Percentiles rank a stretch among this genome's conserved stretches.
These are phyloP conservation scores for Callosobruchus maculatus DNA, from an alignment of 2,888 invertebrate species.

Conservation along the genomic window DNA sequence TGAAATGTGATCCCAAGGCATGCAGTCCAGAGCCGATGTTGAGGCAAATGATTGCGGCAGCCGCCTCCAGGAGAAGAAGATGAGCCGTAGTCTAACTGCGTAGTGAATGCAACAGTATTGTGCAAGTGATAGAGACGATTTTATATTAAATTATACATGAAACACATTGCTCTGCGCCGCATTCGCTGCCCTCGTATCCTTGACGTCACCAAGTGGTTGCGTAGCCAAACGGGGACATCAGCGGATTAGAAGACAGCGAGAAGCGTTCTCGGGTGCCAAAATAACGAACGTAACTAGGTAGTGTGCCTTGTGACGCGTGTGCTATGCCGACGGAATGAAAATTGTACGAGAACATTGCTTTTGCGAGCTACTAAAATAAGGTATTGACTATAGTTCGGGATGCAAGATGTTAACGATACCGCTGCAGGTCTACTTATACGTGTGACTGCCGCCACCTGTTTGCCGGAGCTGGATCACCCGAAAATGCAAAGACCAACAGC, in stretches of 20 bases:
- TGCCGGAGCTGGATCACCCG: too few species aligned
- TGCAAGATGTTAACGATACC: too few species aligned
- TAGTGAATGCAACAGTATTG: slow-evolving; percentile 42
- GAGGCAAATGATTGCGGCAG: slow-evolving; percentile 84
- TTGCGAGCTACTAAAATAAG: slow-evolving; percentile 12
- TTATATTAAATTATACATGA: slow-evolving; percentile 38
- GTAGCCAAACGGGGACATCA: not conserved
- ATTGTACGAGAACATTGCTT: not conserved
- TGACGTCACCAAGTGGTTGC: not conserved
- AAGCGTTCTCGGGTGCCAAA: slow-evolving; percentile 52
- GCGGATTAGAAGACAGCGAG: slow-evolving; percentile 20
- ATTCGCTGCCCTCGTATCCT: not conserved
- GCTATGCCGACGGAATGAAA: not conserved
- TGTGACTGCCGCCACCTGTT: too few species aligned
- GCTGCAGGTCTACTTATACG: too few species aligned
- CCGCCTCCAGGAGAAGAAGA: slow-evolving; percentile 69
- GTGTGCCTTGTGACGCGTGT: slow-evolving; percentile 38
- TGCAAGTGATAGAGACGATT: slow-evolving; percentile 46
- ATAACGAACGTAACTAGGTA: slow-evolving; percentile 34
- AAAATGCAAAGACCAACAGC: too few species aligned
- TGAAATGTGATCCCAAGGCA: slow-evolving; percentile 89
- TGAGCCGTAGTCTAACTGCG: slow-evolving; percentile 44
- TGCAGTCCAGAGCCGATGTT: slow-evolving; percentile 89
- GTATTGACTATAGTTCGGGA: not conserved
- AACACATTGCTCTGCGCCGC: not conserved